Conservation (phyloP, 2,888 invertebrate genomes). For the Leptura quadrifasciata region DNA sequence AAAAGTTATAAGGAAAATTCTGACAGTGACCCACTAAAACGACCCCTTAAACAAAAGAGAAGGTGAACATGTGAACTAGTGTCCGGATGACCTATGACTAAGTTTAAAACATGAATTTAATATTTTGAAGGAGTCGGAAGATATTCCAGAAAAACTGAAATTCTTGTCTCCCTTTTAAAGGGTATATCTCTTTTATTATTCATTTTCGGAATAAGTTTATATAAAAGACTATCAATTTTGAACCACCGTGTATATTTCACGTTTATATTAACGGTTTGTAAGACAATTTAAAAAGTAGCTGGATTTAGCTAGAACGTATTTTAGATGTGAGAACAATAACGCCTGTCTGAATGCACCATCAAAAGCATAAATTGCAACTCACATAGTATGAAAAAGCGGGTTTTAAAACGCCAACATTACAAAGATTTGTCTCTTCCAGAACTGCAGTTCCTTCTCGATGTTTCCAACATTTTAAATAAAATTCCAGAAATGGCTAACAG, state of each 20-base stretch:
- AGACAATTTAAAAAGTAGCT: background rate
- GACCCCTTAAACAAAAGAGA: too few species aligned
- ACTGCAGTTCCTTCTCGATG: background rate
- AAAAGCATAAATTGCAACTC: background rate
- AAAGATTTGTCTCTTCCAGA: background rate
- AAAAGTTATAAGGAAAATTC: too few species aligned
- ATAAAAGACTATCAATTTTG: too few species aligned
- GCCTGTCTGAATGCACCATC: background rate
- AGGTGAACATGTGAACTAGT: too few species aligned
- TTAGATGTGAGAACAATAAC: background rate
- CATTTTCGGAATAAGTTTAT: too few species aligned
- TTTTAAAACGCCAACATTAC: slow-evolving; percentile 11
- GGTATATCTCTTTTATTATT: too few species aligned
- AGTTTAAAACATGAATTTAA: too few species aligned
- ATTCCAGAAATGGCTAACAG: background rate
- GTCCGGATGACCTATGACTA: too few species aligned
- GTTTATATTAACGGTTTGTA: background rate
- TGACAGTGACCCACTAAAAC: too few species aligned
- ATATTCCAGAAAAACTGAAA: too few species aligned
- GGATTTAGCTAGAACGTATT: background rate
- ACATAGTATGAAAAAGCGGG: background rate
- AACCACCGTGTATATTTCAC: background rate
- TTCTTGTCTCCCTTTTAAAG: too few species aligned
- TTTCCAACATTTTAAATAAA: background rate
- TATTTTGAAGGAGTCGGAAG: too few species aligned